These are phyloP conservation scores for Lagopus muta DNA, from an alignment of 2,113 vertebrate species.

Conservation along the genomic window DNA sequence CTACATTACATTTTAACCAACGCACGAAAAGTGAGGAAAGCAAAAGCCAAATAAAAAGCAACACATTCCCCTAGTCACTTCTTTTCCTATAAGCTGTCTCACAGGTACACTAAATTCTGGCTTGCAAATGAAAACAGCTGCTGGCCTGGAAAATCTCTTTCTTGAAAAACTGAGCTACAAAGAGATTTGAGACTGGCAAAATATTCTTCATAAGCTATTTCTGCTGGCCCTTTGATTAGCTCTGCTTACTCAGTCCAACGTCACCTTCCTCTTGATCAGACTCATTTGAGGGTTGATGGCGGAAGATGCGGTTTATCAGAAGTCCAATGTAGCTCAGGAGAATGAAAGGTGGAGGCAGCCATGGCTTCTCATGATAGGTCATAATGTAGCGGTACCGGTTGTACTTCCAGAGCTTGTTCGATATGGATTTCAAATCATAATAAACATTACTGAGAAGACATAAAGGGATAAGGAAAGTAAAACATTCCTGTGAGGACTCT, in stretches of 20 bases:
- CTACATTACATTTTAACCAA: neutral
- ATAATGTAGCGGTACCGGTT: conserved; percentile 97
- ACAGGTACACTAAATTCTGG: neutral
- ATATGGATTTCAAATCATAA: conserved; percentile 89
- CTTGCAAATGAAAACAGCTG: neutral
- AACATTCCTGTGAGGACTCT: neutral
- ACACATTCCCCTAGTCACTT: neutral
- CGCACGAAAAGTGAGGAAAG: neutral
- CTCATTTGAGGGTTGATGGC: conserved; percentile 60
- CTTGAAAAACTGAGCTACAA: neutral
- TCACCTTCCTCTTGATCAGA: conserved; percentile 81
- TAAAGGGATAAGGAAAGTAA: neutral
- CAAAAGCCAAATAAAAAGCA: neutral
- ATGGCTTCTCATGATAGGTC: conserved; percentile 92
- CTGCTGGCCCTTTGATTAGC: neutral
- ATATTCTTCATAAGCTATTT: neutral
- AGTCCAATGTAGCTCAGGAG: conserved; percentile 85
- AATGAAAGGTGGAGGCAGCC: conserved; percentile 93
- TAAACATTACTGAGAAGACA: conserved; percentile 88
- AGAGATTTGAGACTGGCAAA: neutral
- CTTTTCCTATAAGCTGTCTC: neutral
- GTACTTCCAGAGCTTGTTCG: conserved; percentile 94
- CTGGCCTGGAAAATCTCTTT: neutral
- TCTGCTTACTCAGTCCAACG: conserved; percentile 90
- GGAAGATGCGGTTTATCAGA: conserved; percentile 79